A percentile compares a stretch with the other conserved stretches of the same genome.
These are phyloP conservation scores for Trichopria drosophilae DNA, from an alignment of 2,888 invertebrate genomes.

Conservation along the genomic window DNA sequence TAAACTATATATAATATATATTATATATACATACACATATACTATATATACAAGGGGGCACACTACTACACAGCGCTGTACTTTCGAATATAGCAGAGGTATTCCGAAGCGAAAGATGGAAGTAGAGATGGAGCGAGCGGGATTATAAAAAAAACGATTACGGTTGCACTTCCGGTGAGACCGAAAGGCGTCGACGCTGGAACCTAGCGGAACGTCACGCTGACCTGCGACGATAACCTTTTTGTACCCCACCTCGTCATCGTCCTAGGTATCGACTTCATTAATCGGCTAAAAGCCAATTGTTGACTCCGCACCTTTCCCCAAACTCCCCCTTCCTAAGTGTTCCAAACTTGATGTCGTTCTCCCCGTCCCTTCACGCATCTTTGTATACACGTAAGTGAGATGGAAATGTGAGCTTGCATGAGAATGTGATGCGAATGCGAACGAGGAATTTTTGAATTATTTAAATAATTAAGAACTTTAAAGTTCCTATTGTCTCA, in stretches of 20 bases:
- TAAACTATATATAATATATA: conserved; percentile 46
- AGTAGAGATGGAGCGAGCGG: no score
- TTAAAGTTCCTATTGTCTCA: no score
- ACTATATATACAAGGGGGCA: conserved; percentile 22
- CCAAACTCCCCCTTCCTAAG: background rate
- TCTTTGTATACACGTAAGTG: conserved; percentile 20
- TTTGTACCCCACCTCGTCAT: conserved; percentile 32
- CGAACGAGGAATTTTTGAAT: conserved; percentile 12
- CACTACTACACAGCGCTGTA: conserved; percentile 31
- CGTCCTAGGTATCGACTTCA: conserved; percentile 34
- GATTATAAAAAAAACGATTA: conserved; percentile 30
- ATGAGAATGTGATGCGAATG: conserved; percentile 13
- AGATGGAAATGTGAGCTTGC: conserved; percentile 3
- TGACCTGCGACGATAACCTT: conserved; percentile 29
- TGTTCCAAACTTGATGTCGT: no score
- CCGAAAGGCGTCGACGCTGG: background rate
- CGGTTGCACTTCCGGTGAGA: conserved; percentile 11
- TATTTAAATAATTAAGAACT: no score
- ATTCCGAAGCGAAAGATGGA: no score
- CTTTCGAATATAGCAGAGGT: conserved; percentile 34
- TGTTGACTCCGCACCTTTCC: conserved; percentile 23
- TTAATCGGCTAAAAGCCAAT: no score
- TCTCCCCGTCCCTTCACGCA: conserved; percentile 8
- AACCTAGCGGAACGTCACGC: conserved; percentile 25
- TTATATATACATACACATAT: conserved; percentile 35